Percentiles rank a stretch among this genome's conserved stretches.
Conservation (phyloP, 2,113 vertebrate genomes). For the Xyliphius kryptos region DNA sequence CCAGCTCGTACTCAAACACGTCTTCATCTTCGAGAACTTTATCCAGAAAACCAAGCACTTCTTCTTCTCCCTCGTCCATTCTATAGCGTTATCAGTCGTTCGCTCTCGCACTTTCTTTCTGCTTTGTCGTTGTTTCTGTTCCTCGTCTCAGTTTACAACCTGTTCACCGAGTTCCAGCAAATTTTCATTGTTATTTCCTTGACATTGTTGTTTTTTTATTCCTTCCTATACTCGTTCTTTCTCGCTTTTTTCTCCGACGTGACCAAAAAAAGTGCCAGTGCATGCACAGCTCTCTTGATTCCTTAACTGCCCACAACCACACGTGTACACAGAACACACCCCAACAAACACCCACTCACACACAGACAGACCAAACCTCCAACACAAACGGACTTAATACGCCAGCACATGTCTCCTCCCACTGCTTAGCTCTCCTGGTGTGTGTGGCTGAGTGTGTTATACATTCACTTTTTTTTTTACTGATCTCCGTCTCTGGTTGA, state of each 20-base stretch:
- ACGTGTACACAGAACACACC: no score
- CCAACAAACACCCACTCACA: no score
- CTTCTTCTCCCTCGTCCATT: slow-evolving; percentile 76
- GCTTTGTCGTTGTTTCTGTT: slow-evolving; percentile 29
- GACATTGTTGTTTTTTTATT: slow-evolving; percentile 20
- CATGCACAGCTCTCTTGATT: no score
- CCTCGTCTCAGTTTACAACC: slow-evolving; percentile 28
- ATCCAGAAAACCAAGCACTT: slow-evolving; percentile 86
- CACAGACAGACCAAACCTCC: neutral
- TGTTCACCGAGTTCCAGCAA: neutral
- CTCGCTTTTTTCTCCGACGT: no score
- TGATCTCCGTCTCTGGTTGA: neutral
- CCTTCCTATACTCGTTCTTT: no score
- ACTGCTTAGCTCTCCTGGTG: slow-evolving; percentile 1
- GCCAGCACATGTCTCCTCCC: slow-evolving; percentile 1
- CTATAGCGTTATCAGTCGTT: no score
- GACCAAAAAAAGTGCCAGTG: slow-evolving; percentile 12
- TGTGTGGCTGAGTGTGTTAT: no score
- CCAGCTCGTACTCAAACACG: slow-evolving; percentile 68
- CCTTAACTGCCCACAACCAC: no score
- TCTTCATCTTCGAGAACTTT: slow-evolving; percentile 89
- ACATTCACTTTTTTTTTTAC: slow-evolving; percentile 7
- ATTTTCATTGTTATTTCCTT: no score
- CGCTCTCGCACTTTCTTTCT: no score
- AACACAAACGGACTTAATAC: slow-evolving; percentile 5